These are phyloP conservation scores for Nezara viridula DNA, from an alignment of 2,888 invertebrate genomes.

Conservation along the genomic window DNA sequence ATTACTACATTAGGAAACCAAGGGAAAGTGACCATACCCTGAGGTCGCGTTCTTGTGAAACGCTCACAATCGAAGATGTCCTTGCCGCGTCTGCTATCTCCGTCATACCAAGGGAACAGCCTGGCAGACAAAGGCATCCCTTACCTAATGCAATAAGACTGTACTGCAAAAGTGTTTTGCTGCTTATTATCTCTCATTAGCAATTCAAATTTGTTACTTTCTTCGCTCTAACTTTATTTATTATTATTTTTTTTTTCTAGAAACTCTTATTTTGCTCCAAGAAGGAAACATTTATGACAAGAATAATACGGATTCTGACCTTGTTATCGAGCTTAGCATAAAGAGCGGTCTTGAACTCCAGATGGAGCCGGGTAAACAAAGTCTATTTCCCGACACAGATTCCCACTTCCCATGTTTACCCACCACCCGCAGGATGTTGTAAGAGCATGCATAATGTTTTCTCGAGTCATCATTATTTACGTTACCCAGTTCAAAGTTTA, in stretches of 20 bases:
- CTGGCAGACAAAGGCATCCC: not conserved
- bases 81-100: not conserved
- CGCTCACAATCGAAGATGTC: constrained; percentile 15
- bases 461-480: not conserved
- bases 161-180: not conserved
- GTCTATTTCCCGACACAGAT: not conserved
- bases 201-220: not conserved
- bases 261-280: not conserved
- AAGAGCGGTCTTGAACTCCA: not conserved
- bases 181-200: not conserved
- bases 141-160: not conserved
- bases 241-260: not conserved
- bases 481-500: not conserved
- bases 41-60: constrained; percentile 7
- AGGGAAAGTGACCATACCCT: not conserved
- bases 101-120: not conserved
- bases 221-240: not conserved
- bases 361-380: not conserved
- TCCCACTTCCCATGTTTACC: constrained; percentile 9
- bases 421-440: constrained; percentile 10
- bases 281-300: too few relatives aligned
- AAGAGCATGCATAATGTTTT: not conserved
- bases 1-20: not conserved
- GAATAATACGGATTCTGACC: not conserved
- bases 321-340: not conserved